These are phyloP conservation scores for Volucella inanis DNA, from an alignment of 2,888 invertebrate genomes.

Conservation along the genomic window DNA sequence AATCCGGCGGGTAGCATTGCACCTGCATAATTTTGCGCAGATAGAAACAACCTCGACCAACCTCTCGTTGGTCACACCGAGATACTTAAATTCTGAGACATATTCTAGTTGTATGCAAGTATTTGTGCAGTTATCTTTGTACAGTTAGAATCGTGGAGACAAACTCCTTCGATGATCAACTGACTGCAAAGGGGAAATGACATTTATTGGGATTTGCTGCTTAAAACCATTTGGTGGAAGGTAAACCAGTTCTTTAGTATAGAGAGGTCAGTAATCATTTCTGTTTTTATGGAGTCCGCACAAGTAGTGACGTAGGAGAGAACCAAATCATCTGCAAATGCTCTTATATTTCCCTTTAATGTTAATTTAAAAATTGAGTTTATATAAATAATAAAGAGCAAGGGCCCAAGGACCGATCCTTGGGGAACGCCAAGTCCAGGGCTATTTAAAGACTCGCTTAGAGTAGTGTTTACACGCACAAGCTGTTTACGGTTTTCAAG, in stretches of 20 bases:
- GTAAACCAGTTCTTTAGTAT: not conserved
- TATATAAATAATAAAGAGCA: no score
- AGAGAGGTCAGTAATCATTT: no score
- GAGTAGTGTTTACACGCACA: not conserved
- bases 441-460: not conserved
- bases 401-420: not conserved
- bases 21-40: no score
- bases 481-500: constrained; percentile 2
- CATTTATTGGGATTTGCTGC: not conserved
- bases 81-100: constrained; percentile 4
- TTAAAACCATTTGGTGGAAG: not conserved
- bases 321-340: constrained; percentile 3
- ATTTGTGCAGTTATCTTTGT: not conserved
- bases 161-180: no score
- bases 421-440: not conserved
- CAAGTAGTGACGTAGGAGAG: not conserved
- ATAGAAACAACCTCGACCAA: no score
- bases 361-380: not conserved
- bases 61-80: not conserved
- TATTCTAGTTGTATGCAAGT: not conserved
- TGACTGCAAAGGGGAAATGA: not conserved
- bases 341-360: not conserved
- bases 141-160: not conserved
- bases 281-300: not conserved
- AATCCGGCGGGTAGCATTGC: no score